Base-by-base conservation (phyloP, 2,888 invertebrate genomes). In the Ligdia adustata region DNA sequence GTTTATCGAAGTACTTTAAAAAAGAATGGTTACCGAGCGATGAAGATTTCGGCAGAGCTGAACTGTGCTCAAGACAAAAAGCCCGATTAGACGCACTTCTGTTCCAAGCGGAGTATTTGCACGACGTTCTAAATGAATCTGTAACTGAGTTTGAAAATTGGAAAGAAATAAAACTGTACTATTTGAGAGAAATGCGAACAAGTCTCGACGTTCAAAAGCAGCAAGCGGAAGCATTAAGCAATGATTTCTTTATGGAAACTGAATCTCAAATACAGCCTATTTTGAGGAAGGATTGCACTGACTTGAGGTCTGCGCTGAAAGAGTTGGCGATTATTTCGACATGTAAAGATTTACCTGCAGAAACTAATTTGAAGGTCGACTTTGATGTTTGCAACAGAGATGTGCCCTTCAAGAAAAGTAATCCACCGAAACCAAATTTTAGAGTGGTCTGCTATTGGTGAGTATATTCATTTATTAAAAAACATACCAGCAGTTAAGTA, bases 301-400 rank as follows among this genome's bases (percentile, higher is more conserved):
- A 86, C 53, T 70, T 76, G 57, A 52, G 55, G 1, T 56, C 74
- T 3, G 71, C 86, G 0, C 55, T 88, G 14, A 66, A 79, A 6
- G 82, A 84, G 47, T 54, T 91, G 20, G 78, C 77, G 38, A 77
- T 90, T 11, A 80, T 90, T 38, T 57, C 67, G 42, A 66, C 60
- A 11, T 66, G 71, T 41, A 72, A 69, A 39, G 61, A 56, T 6
- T 27, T 64, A 3, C 38, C 48, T 2, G 42, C 52, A 7, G 68
- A 74, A 43, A 62, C 68, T 34, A 63, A 48, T 44, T 59, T 90
- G 0, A 58, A 33, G 7, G 60, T 90, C 26, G 66, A 82, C 63
- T 91, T 82, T 48, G 90, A 91, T 66, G 86, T 90, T 4, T 91
- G 86, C 49, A 79, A 82, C 37, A 82, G 83, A 52, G 75, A 88